Conservation (phyloP, 1,140 invertebrate species). For the Hyposmocoma kahamanoa region DNA sequence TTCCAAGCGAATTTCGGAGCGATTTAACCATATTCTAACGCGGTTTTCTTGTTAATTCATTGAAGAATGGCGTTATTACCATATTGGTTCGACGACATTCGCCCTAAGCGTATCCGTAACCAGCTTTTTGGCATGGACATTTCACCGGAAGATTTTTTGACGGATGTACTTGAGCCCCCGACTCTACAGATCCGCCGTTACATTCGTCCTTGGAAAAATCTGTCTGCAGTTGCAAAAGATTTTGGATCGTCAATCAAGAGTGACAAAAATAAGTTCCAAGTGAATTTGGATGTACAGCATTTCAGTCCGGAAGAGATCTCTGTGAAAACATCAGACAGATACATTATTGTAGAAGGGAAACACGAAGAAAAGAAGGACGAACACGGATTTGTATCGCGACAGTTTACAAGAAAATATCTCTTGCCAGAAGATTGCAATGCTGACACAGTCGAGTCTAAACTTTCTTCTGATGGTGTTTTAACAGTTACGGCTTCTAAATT, state of each 20-base stretch:
- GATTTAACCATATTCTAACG: conserved; percentile 5
- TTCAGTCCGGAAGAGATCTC: conserved; percentile 88
- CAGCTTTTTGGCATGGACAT: conserved; percentile 46
- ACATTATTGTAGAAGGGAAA: conserved; percentile 80
- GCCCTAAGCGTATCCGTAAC: conserved; percentile 35
- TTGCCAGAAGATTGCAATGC: conserved; percentile 82
- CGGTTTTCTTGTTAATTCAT: background rate
- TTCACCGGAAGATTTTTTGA: conserved; percentile 38
- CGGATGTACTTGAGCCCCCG: conserved; percentile 43
- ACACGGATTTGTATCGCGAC: conserved; percentile 81
- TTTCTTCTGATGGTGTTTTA: conserved; percentile 86
- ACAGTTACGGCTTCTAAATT: conserved; percentile 77
- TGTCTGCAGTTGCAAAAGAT: conserved; percentile 32
- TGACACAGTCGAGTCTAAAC: conserved; percentile 77
- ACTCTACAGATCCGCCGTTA: conserved; percentile 24
- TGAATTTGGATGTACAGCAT: conserved; percentile 87
- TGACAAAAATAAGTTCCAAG: conserved; percentile 74
- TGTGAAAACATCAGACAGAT: conserved; percentile 85
- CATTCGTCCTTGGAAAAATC: conserved; percentile 43
- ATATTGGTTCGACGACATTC: conserved; percentile 44
- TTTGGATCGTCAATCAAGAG: conserved; percentile 50
- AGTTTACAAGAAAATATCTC: conserved; percentile 81
- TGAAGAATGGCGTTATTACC: conserved; percentile 48
- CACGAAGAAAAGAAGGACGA: conserved; percentile 85
- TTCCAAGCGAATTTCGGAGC: conserved; percentile 6